Base-by-base conservation (phyloP, 2,888 invertebrate species). In the Venustoraphidia nigricollis region DNA sequence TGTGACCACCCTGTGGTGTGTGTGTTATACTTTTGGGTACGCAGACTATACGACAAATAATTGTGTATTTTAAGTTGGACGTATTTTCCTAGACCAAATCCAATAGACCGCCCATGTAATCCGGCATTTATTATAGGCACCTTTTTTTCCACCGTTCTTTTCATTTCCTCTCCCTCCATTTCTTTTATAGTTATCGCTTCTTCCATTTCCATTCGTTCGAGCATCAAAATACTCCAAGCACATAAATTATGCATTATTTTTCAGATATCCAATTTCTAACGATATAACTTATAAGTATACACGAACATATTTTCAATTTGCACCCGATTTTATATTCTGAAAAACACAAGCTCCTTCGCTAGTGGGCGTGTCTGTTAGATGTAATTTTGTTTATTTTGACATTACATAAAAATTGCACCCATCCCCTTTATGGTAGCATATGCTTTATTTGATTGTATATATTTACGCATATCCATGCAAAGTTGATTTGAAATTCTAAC, bases 131-230 rank as follows among this genome's bases (percentile, higher is more conserved):
- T 27, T 34, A 42, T 34, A 27, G n/a, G 38, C 38, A 45, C 38
- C 36, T 38, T 38, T 38, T 45, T 37, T 38, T 45, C 38, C 38
- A 45, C 38, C 45, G 45, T 45, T 37, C 45, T 45, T 45, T 45
- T 45, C 45, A 45, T 45, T 45, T 45, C 45, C 45, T 11, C 34
- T 37, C 38, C 38, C 45, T 36, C 45, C 45, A 45, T 45, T 45
- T 45, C 45, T 45, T 45, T 45, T 45, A 45, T 45, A 37, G 45
- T 45, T 45, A 45, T 45, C 36, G 45, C 45, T 45, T 45, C 45
- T 38, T 37, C 38, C 38, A 36, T 45, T 38, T 38, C 35, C 27
- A 38, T 17, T 45, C 45, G 17, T 27, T 45, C 45, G 17, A 45
- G 38, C 34, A 34, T 38, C 45, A 45, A 36, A 45, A 37, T 45